A percentile compares a stretch with the other conserved stretches of the same genome.
These are phyloP conservation scores for Abrostola triplasia DNA, from an alignment of 2,888 invertebrate genomes.

Conservation along the genomic window DNA sequence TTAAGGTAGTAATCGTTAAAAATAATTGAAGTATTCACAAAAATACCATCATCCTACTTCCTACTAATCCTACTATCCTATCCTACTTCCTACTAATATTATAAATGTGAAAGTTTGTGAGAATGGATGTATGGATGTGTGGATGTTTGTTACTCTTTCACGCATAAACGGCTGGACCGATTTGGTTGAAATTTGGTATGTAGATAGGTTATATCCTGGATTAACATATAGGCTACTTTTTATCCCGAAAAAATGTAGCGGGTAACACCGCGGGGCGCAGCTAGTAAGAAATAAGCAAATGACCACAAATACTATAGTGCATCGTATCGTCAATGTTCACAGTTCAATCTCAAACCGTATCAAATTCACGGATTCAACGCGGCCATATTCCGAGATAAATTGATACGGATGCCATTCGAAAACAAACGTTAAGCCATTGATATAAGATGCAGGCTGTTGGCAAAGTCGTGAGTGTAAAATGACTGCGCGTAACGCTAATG, in stretches of 20 bases:
- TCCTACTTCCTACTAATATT: no score
- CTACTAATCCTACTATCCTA: no score
- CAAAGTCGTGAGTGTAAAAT: constrained; percentile 55
- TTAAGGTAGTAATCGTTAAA: neutral
- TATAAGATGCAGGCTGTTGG: constrained; percentile 29
- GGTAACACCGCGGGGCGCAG: no score
- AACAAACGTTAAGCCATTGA: constrained; percentile 23
- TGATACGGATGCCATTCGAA: constrained; percentile 26
- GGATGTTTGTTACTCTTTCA: no score
- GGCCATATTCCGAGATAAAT: constrained; percentile 48
- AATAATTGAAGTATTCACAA: constrained; percentile 6
- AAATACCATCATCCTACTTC: no score
- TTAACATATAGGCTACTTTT: no score
- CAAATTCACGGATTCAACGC: constrained; percentile 60
- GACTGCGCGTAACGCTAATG: constrained; percentile 75
- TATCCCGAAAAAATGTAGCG: no score
- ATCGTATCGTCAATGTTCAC: constrained; percentile 50
- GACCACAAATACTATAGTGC: constrained; percentile 46
- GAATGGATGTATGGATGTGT: no score
- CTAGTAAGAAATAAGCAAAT: constrained; percentile 48
- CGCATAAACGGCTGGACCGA: no score
- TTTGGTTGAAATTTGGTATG: no score
- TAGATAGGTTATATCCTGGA: no score
- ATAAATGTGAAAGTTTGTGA: no score
- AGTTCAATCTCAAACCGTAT: constrained; percentile 58